Conservation (phyloP, 2,113 vertebrate genomes). For the Galemys pyrenaicus region DNA sequence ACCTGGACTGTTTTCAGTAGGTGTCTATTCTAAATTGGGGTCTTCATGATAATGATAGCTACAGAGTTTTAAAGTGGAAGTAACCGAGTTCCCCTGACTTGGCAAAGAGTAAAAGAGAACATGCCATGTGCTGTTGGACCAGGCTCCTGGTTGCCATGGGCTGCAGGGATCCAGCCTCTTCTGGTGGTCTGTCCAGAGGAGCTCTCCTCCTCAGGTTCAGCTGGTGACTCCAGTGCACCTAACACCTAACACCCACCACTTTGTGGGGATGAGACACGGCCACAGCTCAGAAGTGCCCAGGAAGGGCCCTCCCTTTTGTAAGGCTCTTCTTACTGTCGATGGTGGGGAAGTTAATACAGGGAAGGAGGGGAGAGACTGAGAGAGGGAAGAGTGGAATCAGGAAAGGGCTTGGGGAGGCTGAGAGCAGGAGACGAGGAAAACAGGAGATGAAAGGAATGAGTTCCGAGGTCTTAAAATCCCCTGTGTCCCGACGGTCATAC, state of each 20-base stretch:
- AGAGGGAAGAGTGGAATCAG: not conserved
- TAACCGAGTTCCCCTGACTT: not conserved
- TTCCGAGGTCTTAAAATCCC: not conserved
- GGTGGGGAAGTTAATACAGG: not conserved
- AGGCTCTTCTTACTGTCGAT: not conserved
- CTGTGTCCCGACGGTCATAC: too few species aligned
- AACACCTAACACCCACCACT: too few species aligned
- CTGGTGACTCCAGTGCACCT: too few species aligned
- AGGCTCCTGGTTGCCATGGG: not conserved
- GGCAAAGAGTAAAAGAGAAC: not conserved
- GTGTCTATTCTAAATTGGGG: not conserved
- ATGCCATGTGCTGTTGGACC: not conserved
- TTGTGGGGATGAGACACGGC: not conserved
- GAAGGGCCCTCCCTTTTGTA: not conserved
- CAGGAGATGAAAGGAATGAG: not conserved
- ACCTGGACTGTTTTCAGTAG: not conserved
- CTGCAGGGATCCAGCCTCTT: not conserved
- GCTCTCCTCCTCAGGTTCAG: not conserved
- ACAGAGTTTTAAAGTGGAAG: not conserved
- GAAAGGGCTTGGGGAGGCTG: too few species aligned
- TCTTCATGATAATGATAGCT: not conserved
- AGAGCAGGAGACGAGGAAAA: not conserved
- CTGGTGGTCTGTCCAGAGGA: not conserved
- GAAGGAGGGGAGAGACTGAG: not conserved
- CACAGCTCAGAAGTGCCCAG: not conserved